These are phyloP conservation scores for Hemichromis elongatus DNA, from an alignment of 2,113 vertebrate genomes.

Conservation along the genomic window DNA sequence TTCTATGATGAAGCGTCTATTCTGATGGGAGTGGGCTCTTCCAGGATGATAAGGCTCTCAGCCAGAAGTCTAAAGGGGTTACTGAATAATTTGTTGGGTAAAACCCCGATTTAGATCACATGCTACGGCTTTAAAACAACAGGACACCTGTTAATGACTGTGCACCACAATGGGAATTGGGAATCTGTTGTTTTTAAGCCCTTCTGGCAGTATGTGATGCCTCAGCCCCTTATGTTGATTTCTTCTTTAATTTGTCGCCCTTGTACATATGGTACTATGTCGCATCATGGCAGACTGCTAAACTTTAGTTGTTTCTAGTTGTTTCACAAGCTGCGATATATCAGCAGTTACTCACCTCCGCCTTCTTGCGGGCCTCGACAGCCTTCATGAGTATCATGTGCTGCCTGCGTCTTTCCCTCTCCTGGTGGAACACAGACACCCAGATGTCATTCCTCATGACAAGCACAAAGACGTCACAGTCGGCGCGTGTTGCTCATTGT, in stretches of 20 bases:
- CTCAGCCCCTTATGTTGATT: background rate
- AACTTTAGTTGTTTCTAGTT: background rate
- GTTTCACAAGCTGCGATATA: background rate
- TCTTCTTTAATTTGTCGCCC: background rate
- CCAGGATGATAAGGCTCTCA: background rate
- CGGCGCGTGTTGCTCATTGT: background rate
- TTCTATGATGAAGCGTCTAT: background rate
- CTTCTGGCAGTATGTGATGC: background rate
- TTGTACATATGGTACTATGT: background rate
- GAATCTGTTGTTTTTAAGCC: background rate
- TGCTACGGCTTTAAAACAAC: background rate
- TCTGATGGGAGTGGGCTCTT: background rate
- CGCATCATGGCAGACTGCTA: background rate
- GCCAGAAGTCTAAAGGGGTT: background rate
- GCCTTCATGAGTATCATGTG: constrained; percentile 96
- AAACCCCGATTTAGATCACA: background rate
- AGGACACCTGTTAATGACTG: background rate
- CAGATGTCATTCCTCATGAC: background rate
- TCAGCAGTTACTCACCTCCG: constrained; percentile 77
- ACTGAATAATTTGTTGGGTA: background rate
- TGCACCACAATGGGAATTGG: background rate
- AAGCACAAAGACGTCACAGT: background rate
- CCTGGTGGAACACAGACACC: constrained; percentile 78
- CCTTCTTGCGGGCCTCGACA: constrained; percentile 91
- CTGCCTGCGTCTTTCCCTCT: constrained; percentile 87